phyloP scores from a whole-genome alignment of 2,888 invertebrate genomes.

The Neoascia interrupta region DNA sequence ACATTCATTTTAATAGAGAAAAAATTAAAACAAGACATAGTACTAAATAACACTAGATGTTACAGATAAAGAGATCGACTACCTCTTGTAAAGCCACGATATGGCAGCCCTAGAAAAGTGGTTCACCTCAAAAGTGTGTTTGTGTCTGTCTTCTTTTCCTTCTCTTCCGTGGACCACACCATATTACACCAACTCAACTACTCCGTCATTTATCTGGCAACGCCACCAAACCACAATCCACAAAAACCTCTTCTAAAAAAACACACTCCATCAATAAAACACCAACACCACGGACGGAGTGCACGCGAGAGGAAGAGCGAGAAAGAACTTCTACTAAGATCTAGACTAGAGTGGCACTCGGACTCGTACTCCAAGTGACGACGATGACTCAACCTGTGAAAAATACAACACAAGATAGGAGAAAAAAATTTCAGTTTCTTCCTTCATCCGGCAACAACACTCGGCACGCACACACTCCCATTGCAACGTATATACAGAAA shows the following conservation, averaged over 20 bases:
- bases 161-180: slow-evolving; percentile 28
- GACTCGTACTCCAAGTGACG: slow-evolving; percentile 6
- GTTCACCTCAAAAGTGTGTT: slow-evolving; percentile 68
- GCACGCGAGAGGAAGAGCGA: slow-evolving; percentile 27
- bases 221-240: slow-evolving; percentile 1
- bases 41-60: too few species aligned
- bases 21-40: too few species aligned
- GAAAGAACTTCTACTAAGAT: slow-evolving; percentile 12
- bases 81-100: too few species aligned
- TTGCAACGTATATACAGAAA: neutral
- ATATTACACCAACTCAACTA: slow-evolving; percentile 31
- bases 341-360: neutral
- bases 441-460: slow-evolving; percentile 65
- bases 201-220: slow-evolving; percentile 49
- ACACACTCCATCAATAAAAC: slow-evolving; percentile 23
- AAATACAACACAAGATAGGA: slow-evolving; percentile 52
- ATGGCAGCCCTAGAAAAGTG: slow-evolving; percentile 66
- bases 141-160: slow-evolving; percentile 32
- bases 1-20: too few species aligned
- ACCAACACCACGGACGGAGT: neutral
- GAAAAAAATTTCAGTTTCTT: slow-evolving; percentile 54
- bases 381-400: slow-evolving; percentile 66
- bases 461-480: slow-evolving; percentile 41
- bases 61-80: too few species aligned
- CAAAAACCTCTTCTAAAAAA: slow-evolving; percentile 34